Percentiles rank a stretch among this genome's conserved stretches.
Evolutionary conservation across 2,797 vertebrate species (phyloP).

Genomic region (Argya squamiceps): DNA sequence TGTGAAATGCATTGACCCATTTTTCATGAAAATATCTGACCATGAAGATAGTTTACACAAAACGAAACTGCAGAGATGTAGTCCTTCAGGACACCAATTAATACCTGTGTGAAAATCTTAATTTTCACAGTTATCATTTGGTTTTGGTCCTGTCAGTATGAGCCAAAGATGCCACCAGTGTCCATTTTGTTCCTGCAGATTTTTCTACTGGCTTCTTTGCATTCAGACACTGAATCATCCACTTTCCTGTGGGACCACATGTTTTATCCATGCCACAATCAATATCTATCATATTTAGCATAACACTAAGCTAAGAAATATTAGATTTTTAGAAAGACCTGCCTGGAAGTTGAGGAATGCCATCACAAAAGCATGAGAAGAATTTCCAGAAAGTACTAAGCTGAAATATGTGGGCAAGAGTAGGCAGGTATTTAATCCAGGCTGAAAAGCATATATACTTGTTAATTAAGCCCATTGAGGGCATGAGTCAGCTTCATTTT

Average conservation of each 20-base stretch:
- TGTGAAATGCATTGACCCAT: background rate
- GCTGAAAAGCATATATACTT: background rate
- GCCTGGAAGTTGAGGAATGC: background rate
- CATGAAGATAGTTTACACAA: background rate
- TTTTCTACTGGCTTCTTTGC: background rate
- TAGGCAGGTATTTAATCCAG: background rate
- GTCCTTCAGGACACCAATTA: background rate
- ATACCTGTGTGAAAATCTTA: background rate
- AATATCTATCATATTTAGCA: background rate
- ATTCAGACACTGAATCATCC: background rate
- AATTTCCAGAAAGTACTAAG: background rate
- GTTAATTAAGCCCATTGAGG: background rate
- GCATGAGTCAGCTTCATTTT: background rate
- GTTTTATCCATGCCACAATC: background rate
- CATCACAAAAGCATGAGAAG: background rate
- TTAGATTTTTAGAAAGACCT: background rate
- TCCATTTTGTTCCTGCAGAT: background rate
- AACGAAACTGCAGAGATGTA: background rate
- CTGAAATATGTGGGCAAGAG: background rate
- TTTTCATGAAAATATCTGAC: background rate
- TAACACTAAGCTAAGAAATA: background rate
- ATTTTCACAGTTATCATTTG: background rate
- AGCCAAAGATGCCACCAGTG: background rate
- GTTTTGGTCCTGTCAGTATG: background rate
- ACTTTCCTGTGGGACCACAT: background rate